Evolutionary conservation across 2,888 invertebrate genomes (phyloP), one percentile per base, ranked within the genome.

Genomic region (Iphiclides podalirius): DNA sequence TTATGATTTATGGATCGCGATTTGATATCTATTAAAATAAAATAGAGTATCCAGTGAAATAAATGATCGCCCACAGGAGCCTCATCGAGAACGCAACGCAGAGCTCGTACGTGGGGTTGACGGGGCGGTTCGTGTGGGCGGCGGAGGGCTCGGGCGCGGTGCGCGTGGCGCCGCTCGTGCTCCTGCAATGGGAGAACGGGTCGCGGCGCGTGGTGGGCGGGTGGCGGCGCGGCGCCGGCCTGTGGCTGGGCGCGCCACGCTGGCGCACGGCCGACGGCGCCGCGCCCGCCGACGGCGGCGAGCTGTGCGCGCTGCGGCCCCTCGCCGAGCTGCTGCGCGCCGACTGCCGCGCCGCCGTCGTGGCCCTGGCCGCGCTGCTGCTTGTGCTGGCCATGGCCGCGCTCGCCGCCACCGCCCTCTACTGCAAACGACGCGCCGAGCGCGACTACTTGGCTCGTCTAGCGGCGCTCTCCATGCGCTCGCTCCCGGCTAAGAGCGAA

Each of bases 201-300:
- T 7, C 45, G 46, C 48, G 59, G 93, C 94, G 7, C 91, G 89
- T 68, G 88, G 92, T 70, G 80, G 92, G 70, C 91, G 93, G 93
- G 92, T 93, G 20, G 92, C 93, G 6, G 91, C 93, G 94, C 0
- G 94, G 94, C 94, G 95, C 96, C 61, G 76, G 93, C 17, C 94
- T 95, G 0, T 81, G 90, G 1, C 94, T 93, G 93, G 79, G 92
- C 0, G 84, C 89, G 16, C 81, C 40, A 78, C 91, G 55, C 9
- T 96, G 96, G 96, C 78, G 92, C 36, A 92, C 92, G 0, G 60
- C 77, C 0, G 90, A 91, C 61, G 91, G 91, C 1, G 68, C 68
- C 23, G 75, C 70, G 49, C 96, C 96, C 49, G 96, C 96, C 0
- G 91, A 90, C 52, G 95, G 95, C 17, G 85, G 89, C 8, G 88